Percentiles rank a stretch among this genome's conserved stretches.
phyloP scores from a whole-genome alignment of 1,140 invertebrate species.

The Procambarus virginalis region DNA sequence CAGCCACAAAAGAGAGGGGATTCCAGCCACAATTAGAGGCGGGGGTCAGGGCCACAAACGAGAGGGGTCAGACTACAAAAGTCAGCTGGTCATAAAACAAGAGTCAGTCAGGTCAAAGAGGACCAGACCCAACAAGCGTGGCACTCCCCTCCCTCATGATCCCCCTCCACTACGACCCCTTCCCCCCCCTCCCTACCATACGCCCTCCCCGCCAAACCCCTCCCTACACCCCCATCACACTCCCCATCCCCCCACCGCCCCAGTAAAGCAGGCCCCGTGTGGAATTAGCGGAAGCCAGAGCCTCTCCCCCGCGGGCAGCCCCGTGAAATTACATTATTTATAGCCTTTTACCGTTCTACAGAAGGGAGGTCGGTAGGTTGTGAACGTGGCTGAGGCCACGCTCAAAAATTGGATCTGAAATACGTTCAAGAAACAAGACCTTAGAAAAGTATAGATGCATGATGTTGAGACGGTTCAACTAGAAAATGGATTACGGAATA shows the following conservation, averaged over 20 bases:
- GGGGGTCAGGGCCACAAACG: background rate
- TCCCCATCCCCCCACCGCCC: background rate
- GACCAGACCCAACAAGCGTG: no score
- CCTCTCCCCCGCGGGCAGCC: conserved; percentile 23
- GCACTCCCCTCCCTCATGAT: no score
- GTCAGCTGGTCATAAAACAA: background rate
- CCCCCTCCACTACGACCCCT: no score
- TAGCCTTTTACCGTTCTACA: conserved; percentile 41
- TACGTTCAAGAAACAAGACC: background rate
- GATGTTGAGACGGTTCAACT: no score
- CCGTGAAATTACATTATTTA: conserved; percentile 56
- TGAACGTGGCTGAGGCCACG: conserved; percentile 7
- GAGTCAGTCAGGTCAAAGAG: background rate
- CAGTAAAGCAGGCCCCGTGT: conserved; percentile 2
- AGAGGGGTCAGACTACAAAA: background rate
- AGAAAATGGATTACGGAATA: no score
- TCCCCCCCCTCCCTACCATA: no score
- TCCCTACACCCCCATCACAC: background rate
- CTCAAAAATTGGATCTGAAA: conserved; percentile 7
- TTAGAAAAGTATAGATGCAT: no score
- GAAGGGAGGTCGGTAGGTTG: conserved; percentile 14
- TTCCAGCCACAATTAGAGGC: no score
- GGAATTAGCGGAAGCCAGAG: conserved; percentile 32
- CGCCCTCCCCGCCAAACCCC: no score
- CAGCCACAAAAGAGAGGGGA: no score